Evolutionary conservation across 2,113 vertebrate genomes (phyloP), one percentile per base, ranked within the genome.

Genomic region (Cochlearius cochlearius): DNA sequence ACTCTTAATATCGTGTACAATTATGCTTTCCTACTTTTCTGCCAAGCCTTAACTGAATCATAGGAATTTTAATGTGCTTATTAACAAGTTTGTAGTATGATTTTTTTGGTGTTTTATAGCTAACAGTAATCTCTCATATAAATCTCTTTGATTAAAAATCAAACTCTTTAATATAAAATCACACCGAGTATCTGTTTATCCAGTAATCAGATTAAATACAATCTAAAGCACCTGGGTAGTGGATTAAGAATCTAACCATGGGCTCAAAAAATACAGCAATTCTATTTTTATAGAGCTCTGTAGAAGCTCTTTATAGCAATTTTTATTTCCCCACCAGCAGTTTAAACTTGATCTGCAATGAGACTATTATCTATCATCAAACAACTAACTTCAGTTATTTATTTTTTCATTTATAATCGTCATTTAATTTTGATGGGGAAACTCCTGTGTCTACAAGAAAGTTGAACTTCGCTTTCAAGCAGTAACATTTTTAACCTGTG

Each of bases 131-230:
- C 43, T 76, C 86, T 47, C 76, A 60, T 89, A 87, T 79, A 88
- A 86, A 90, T 69, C n/a, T 69, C 58, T 83, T 89, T 68, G 81
- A 92, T 93, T 86, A 81, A 94, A 81, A 77, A 94, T 81, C 49
- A 90, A 94, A 60, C 59, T 92, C 38, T 16, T 47, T 67, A 92
- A 77, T 43, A 68, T 71, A 47, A 68, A 93, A 74, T 71, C 50
- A 53, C 30, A 50, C 41, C 25, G 45, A 66, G 26, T 75, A 25
- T 64, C 59, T 94, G n/a, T 72, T 75, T 67, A 71, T 67, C 43
- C 15, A 17, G 50, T 68, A 91, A 93, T 72, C 63, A 86, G 80
- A 63, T 62, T 47, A 80, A 86, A 79, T 89, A n/a, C 50, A 62
- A 7, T 82, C 55, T 86, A 58, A 88, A 85, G 41, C 27, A 78